A percentile compares a stretch with the other conserved stretches of the same genome.
Evolutionary conservation across 1,140 invertebrate species (phyloP).

Genomic region (Drosophila burlai): DNA sequence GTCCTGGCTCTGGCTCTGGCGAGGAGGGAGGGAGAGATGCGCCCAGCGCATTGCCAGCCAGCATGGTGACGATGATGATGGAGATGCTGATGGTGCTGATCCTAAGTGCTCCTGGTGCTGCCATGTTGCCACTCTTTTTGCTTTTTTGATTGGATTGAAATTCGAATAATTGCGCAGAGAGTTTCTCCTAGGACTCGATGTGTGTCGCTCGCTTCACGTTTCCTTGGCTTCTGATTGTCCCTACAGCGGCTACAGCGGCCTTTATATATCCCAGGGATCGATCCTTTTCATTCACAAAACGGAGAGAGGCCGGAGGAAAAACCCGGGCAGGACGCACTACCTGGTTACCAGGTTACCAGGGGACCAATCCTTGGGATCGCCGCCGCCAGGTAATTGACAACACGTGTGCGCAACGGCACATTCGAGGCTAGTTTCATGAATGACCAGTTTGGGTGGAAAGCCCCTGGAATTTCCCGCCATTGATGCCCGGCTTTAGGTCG

Average conservation of each 20-base stretch:
- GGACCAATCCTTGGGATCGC: not conserved
- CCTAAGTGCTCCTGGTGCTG: not conserved
- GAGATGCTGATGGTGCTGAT: not conserved
- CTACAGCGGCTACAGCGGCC: not conserved
- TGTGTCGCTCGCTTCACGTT: constrained; percentile 36
- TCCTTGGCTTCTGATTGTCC: constrained; percentile 53
- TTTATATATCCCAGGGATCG: constrained; percentile 35
- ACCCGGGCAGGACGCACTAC: constrained; percentile 26
- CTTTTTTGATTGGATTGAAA: not conserved
- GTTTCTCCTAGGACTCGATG: not conserved
- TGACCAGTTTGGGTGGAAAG: constrained; percentile 57
- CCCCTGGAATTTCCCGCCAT: constrained; percentile 70
- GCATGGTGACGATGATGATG: not conserved
- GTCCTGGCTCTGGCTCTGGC: too few relatives aligned
- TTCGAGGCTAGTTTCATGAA: constrained; percentile 54
- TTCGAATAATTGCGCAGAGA: not conserved
- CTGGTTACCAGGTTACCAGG: constrained; percentile 4
- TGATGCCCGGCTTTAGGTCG: constrained; percentile 31
- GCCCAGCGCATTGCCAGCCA: constrained; percentile 39
- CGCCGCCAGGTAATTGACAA: constrained; percentile 58
- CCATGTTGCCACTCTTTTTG: constrained; percentile 1
- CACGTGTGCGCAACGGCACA: constrained; percentile 56
- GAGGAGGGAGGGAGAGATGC: constrained; percentile 12
- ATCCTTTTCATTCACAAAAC: constrained; percentile 53
- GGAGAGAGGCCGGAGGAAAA: constrained; percentile 15